Percentiles rank a stretch among this genome's conserved stretches.
Conservation (phyloP, 2,113 vertebrate species). For the Phocoena phocoena region DNA sequence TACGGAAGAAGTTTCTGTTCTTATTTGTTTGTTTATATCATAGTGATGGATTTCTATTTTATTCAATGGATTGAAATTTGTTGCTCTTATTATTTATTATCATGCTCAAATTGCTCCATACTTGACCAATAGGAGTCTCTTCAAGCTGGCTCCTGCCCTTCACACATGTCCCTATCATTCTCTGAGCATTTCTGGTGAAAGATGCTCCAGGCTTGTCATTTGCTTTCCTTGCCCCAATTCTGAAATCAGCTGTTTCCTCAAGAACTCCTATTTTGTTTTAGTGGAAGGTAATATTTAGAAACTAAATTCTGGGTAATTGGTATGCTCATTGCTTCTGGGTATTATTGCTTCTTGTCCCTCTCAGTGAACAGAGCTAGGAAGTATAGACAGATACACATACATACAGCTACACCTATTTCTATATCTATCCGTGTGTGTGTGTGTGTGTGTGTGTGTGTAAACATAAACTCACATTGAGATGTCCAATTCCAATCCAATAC, state of each 20-base stretch:
- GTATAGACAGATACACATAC: neutral
- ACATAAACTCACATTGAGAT: neutral
- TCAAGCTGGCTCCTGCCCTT: neutral
- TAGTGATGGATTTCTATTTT: neutral
- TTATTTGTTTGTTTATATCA: neutral
- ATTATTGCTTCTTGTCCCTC: neutral
- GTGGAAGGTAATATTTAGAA: neutral
- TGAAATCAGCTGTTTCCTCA: conserved; percentile 5
- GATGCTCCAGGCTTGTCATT: neutral
- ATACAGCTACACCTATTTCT: neutral
- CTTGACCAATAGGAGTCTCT: neutral
- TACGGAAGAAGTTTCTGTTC: neutral
- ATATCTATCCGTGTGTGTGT: neutral
- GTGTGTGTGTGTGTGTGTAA: neutral
- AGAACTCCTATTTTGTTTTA: neutral
- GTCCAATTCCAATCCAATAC: neutral
- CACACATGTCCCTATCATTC: neutral
- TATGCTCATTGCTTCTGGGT: neutral
- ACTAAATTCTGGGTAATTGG: neutral
- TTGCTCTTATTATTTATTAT: neutral
- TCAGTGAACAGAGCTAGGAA: neutral
- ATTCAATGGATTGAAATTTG: neutral
- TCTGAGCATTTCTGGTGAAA: neutral
- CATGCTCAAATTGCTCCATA: neutral
- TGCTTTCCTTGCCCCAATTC: neutral